Percentiles rank a stretch among this genome's conserved stretches.
These are phyloP conservation scores for Lindbergichthys nudifrons DNA, from an alignment of 2,797 vertebrate genomes.

Conservation along the genomic window DNA sequence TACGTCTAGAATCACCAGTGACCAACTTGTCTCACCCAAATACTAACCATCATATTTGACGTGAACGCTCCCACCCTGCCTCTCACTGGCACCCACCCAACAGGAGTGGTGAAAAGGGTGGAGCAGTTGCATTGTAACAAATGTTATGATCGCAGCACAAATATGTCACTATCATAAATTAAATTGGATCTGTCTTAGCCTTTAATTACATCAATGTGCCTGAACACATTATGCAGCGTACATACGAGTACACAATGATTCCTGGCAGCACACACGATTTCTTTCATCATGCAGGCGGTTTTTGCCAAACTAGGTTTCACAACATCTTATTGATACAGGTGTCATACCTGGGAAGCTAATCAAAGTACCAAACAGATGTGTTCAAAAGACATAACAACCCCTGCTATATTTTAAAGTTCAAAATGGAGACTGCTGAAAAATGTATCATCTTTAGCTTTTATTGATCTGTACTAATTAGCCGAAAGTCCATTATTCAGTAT, in stretches of 20 bases:
- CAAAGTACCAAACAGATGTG: neutral
- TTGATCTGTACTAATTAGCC: neutral
- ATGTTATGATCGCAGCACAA: neutral
- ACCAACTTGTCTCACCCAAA: slow-evolving; percentile 36
- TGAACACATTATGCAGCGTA: neutral
- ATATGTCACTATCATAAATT: neutral
- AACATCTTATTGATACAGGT: neutral
- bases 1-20: neutral
- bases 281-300: neutral
- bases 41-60: slow-evolving; percentile 2
- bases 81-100: slow-evolving; percentile 6
- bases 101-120: slow-evolving; percentile 17
- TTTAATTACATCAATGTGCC: neutral
- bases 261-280: neutral
- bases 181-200: accelerated
- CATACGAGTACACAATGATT: accelerated
- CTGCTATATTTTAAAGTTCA: neutral
- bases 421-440: neutral
- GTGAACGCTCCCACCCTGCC: neutral
- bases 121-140: neutral
- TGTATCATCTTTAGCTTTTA: neutral
- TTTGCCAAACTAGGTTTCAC: neutral
- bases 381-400: neutral
- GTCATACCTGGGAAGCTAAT: neutral
- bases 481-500: neutral